Evolutionary conservation across 2,888 invertebrate genomes (phyloP), one percentile per base, ranked within the genome.

Genomic region (Agriotes lineatus): DNA sequence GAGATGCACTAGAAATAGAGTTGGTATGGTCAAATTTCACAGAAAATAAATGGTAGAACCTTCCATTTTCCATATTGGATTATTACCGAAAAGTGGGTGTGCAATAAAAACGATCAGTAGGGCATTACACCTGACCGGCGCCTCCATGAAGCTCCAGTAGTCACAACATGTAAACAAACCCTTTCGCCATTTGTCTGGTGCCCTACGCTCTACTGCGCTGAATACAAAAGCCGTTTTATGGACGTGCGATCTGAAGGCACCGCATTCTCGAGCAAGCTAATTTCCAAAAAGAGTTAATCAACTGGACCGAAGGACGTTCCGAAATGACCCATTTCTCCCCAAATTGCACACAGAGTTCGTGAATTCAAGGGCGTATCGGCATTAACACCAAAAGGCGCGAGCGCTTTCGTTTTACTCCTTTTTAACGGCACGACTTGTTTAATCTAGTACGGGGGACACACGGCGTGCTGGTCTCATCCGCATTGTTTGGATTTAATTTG

Each of bases 401-500:
- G 16, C 2, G 10, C 19, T 14, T 44, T 50, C 20, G 7, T 22
- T 50, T 50, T 18, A 7, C 42, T 2, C 12, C n/a, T 35, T 35
- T 35, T 35, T 35, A 42, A 10, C 16, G 42, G n/a, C 25, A 25
- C 25, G 25, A 25, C 7, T 25, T 7, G 25, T 35, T 54, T 54
- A 37, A 37, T 37, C n/a, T 37, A 37, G 37, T 12, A 54, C n/a
- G 19, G 3, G 39, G 22, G 39, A 57, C 20, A 57, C 35, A 20
- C 25, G 57, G 20, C 10, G 6, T 37, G 12, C 33, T 45, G 48
- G 45, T 14, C 37, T 64, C 30, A 57, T 45, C 45, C 18, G 19
- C 48, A 64, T 57, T 64, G 64, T 64, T 57, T 64, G 57, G 57
- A 57, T 64, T 64, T 64, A 64, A 64, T 64, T 64, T 64, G 48